phyloP scores from a whole-genome alignment of 2,888 invertebrate species.

The Cataglyphis altisquamis region DNA sequence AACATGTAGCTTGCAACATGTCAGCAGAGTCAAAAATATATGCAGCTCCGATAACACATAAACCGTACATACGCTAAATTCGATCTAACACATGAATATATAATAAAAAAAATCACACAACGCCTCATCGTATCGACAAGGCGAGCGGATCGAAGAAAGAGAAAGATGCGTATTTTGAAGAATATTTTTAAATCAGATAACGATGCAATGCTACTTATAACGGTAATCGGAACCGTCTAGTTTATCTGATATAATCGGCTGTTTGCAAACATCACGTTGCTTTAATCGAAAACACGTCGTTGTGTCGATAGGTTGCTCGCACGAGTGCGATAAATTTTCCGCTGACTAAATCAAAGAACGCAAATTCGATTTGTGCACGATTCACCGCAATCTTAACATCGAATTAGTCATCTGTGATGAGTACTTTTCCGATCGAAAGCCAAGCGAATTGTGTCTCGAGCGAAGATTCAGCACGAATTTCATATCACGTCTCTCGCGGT shows the following conservation, averaged over 20 bases:
- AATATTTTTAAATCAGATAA: constrained; percentile 8
- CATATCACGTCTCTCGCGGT: constrained; percentile 33
- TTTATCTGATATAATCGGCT: constrained; percentile 52
- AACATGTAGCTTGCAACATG: not conserved
- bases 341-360: not conserved
- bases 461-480: constrained; percentile 15
- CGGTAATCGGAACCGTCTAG: not conserved
- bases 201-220: not conserved
- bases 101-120: not conserved
- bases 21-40: constrained; percentile 14
- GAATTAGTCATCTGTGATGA: constrained; percentile 29
- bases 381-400: not conserved
- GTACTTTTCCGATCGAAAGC: constrained; percentile 40
- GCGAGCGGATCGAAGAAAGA: not conserved
- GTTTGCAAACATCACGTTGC: constrained; percentile 47
- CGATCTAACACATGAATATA: not conserved
- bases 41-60: constrained; percentile 16
- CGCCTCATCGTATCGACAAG: not conserved
- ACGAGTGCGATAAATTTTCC: constrained; percentile 50
- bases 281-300: constrained; percentile 7
- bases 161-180: not conserved
- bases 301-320: not conserved
- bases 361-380: constrained; percentile 25
- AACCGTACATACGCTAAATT: constrained; percentile 11
- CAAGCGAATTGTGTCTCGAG: not conserved